Base-by-base conservation (phyloP, 1,140 invertebrate species). In the Apis laboriosa region DNA sequence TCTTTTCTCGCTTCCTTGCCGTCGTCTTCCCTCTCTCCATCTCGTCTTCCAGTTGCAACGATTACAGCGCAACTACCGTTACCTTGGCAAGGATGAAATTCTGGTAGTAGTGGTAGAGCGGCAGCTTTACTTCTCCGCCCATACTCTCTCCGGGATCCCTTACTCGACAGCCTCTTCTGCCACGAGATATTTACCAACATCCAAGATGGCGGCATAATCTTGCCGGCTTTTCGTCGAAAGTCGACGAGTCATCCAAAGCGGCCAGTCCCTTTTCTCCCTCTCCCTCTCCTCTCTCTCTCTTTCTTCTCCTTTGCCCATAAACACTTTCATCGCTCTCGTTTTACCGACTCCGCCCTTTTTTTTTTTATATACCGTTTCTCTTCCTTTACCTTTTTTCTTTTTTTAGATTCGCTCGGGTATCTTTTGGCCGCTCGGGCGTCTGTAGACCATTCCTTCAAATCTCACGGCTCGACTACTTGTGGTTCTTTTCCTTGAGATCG, bases 151-250 rank as follows among this genome's bases (percentile, higher is more conserved):
- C 34, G 34, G 77, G 74, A 75, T 88, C 86, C 81, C 81, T 89
- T 83, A 71, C 75, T 75, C 84, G 84, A 88, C 87, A 79, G 66
- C 49, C 82, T 84, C 90, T 91, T 92, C 90, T 88, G 88, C 88
- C 89, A 88, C 91, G 92, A 89, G 91, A 93, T 93, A 93, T 93
- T 93, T 93, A 93, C 93, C 90, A 93, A 93, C 92, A 93, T 93
- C 91, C 92, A 93, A 93, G 92, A 93, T 93, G 92, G 92, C 92
- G 89, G 89, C 88, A 92, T 92, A 93, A 93, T 93, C 93, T 92
- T 89, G 83, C 88, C 88, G 90, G 90, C 91, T 90, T 90, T 90
- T 80, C 74, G 80, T 66, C 82, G 67, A 89, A 90, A 90, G 90
- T 89, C 89, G 90, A 90, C 91, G 90, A 92, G 89, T 92, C 90